Conservation (phyloP, 2,113 vertebrate species). For the Xyliphius kryptos region DNA sequence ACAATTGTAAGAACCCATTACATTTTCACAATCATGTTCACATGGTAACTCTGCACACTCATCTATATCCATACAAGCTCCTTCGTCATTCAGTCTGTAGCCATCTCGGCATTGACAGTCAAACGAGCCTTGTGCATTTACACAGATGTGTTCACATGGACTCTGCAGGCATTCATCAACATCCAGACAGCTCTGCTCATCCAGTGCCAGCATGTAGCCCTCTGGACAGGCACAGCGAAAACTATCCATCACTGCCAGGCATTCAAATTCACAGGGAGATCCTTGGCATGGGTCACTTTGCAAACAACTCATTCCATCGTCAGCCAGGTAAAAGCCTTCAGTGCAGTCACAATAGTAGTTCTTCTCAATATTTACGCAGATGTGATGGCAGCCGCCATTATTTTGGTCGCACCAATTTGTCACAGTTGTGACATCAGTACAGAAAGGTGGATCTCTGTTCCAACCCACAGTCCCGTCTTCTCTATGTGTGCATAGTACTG, state of each 20-base stretch:
- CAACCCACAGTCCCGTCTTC: conserved; percentile 67
- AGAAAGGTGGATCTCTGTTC: conserved; percentile 65
- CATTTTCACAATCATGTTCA: conserved; percentile 75
- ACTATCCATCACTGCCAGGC: conserved; percentile 52
- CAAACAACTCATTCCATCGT: conserved; percentile 54
- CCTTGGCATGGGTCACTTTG: conserved; percentile 46
- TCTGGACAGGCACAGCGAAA: conserved; percentile 64
- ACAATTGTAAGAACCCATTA: conserved; percentile 65
- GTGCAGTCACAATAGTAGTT: conserved; percentile 59
- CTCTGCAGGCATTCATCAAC: conserved; percentile 65
- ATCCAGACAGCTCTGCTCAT: conserved; percentile 57
- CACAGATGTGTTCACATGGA: conserved; percentile 68
- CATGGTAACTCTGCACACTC: conserved; percentile 67
- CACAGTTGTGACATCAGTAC: conserved; percentile 42
- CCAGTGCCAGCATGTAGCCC: conserved; percentile 60
- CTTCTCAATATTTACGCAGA: conserved; percentile 47
- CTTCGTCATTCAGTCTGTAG: conserved; percentile 49
- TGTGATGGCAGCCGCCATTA: conserved; percentile 72
- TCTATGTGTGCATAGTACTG: conserved; percentile 57
- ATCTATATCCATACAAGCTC: conserved; percentile 69
- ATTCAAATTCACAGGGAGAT: conserved; percentile 58
- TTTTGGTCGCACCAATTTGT: conserved; percentile 54
- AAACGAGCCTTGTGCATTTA: conserved; percentile 53
- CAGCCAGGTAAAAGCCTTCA: conserved; percentile 48
- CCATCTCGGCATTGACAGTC: conserved; percentile 70